These are phyloP conservation scores for Antennarius striatus DNA, from an alignment of 2,113 vertebrate species.

Conservation along the genomic window DNA sequence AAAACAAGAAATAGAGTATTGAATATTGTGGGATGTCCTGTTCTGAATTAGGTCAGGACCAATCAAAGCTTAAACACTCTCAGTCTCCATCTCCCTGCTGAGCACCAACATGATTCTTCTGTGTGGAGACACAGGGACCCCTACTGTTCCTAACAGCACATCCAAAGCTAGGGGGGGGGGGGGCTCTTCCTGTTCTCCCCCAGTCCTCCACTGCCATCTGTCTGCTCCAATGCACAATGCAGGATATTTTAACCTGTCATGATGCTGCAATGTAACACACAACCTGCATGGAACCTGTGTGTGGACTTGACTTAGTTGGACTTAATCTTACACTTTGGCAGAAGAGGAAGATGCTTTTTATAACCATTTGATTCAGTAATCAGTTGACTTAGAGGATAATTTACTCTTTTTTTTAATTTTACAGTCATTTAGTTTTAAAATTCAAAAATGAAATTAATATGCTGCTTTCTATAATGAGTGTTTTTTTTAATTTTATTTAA, in stretches of 20 bases:
- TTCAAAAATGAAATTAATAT: too few relatives aligned
- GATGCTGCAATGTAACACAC: not conserved
- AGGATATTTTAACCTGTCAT: not conserved
- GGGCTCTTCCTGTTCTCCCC: not conserved
- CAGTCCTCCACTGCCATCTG: conserved; percentile 69
- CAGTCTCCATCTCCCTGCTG: conserved; percentile 25
- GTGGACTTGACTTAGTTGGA: too few relatives aligned
- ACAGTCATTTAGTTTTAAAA: too few relatives aligned
- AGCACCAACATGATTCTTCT: conserved; percentile 23
- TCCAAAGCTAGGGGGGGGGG: not conserved
- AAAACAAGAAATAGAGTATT: conserved; percentile 43
- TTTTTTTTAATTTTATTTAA: too few relatives aligned
- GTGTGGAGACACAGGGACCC: conserved; percentile 77
- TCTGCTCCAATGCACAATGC: not conserved
- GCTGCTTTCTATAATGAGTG: too few relatives aligned
- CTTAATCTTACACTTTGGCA: too few relatives aligned
- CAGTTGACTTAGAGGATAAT: too few relatives aligned
- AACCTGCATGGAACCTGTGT: not conserved
- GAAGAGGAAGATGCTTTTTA: too few relatives aligned
- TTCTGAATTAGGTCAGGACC: conserved; percentile 80
- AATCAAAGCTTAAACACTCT: conserved; percentile 73
- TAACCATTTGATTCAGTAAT: too few relatives aligned
- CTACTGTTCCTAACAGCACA: conserved; percentile 49
- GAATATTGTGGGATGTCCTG: conserved; percentile 79
- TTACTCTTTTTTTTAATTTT: too few relatives aligned